Conservation (phyloP, 2,113 vertebrate species). For the Oreotragus oreotragus region DNA sequence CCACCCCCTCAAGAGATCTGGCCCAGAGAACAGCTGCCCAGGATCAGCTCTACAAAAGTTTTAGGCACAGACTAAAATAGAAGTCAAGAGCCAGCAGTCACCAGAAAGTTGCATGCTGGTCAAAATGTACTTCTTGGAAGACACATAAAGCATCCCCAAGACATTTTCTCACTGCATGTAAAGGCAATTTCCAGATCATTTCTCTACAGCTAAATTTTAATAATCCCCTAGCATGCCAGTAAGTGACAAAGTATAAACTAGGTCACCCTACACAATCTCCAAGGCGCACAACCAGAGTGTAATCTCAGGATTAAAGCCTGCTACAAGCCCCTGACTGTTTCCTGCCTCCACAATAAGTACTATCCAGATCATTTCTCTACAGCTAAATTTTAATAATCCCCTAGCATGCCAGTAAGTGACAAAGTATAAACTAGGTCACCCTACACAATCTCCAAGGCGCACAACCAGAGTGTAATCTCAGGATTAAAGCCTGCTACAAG, state of each 20-base stretch:
- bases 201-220: constrained; percentile 16
- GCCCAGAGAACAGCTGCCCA: constrained; percentile 56
- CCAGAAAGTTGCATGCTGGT: neutral
- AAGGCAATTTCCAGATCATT: constrained; percentile 17
- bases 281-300: neutral
- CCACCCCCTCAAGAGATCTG: neutral
- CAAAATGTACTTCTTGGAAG: neutral
- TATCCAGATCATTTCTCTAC: no score
- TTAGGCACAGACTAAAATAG: constrained; percentile 57
- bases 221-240: neutral
- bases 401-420: neutral
- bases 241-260: constrained; percentile 44
- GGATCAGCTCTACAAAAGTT: constrained; percentile 40
- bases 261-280: constrained; percentile 54
- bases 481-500: constrained; percentile 28
- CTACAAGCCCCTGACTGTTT: neutral
- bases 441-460: constrained; percentile 36
- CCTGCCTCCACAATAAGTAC: neutral
- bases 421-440: constrained; percentile 57
- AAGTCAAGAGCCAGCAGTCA: constrained; percentile 46
- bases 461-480: constrained; percentile 40
- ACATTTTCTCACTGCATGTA: neutral
- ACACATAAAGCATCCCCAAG: neutral
- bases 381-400: constrained; percentile 38
- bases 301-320: constrained; percentile 52